A percentile compares a stretch with the other conserved stretches of the same genome.
Conservation (phyloP, 2,797 vertebrate species). For the Fringilla coelebs region DNA sequence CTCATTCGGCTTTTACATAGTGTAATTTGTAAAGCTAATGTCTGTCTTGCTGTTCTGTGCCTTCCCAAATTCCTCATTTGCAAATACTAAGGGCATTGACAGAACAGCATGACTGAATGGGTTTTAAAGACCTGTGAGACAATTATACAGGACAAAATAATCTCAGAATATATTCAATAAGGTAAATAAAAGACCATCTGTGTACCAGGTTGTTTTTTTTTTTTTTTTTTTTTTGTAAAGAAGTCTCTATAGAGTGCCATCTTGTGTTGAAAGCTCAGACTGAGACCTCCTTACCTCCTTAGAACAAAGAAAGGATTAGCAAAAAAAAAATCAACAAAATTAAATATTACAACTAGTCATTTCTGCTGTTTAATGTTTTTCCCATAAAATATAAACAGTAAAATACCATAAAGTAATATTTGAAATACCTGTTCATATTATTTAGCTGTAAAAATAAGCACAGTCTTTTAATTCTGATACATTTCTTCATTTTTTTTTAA, state of each 20-base stretch:
- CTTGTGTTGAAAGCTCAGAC: conserved; percentile 51
- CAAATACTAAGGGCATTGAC: background rate
- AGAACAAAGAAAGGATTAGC: background rate
- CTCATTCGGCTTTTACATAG: background rate
- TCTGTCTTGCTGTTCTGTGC: background rate
- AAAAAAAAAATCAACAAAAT: background rate
- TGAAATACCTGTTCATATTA: background rate
- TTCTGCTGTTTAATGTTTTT: background rate
- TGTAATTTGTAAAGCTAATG: background rate
- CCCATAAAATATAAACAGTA: background rate
- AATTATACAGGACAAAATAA: background rate
- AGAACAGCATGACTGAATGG: background rate
- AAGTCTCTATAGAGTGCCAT: conserved; percentile 11
- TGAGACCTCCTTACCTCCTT: background rate
- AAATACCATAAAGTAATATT: background rate
- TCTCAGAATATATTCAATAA: background rate
- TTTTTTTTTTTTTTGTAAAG: background rate
- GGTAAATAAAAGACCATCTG: background rate
- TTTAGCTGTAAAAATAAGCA: background rate
- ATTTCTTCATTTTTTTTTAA: background rate
- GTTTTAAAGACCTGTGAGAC: background rate
- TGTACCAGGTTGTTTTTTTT: background rate
- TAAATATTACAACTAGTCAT: background rate
- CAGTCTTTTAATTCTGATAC: background rate
- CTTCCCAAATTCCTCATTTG: background rate